Percentiles rank a stretch among this genome's conserved stretches.
Evolutionary conservation across 2,797 vertebrate genomes (phyloP).

Genomic region (Notolabrus celidotus): DNA sequence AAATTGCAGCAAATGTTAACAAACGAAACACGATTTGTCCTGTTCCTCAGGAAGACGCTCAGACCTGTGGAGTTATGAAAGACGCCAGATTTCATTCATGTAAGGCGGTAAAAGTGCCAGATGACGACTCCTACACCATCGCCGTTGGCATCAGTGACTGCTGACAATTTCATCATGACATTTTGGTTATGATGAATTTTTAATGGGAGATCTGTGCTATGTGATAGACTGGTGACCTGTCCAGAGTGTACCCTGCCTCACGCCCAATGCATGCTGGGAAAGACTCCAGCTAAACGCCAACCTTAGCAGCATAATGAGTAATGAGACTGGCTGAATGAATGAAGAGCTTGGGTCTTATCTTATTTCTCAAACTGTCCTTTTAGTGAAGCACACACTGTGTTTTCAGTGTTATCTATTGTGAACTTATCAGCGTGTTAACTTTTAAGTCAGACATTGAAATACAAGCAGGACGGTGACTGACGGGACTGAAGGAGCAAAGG

Average conservation of each 20-base stretch:
- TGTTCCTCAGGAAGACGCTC: slow-evolving; percentile 14
- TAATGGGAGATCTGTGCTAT: slow-evolving; percentile 34
- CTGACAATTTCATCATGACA: slow-evolving; percentile 35
- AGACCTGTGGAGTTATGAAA: slow-evolving; percentile 52
- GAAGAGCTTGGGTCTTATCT: background rate
- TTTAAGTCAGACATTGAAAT: background rate
- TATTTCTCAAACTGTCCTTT: background rate
- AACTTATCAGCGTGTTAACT: background rate
- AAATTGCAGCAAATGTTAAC: slow-evolving; percentile 29
- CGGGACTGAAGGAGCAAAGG: background rate
- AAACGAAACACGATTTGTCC: background rate
- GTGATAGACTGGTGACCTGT: slow-evolving; percentile 56
- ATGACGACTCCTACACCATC: slow-evolving; percentile 69
- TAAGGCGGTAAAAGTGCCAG: slow-evolving; percentile 52
- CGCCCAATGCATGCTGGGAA: slow-evolving; percentile 33
- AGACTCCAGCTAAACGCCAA: slow-evolving; percentile 46
- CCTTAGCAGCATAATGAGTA: slow-evolving; percentile 22
- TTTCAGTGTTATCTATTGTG: background rate
- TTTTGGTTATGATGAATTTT: slow-evolving; percentile 32
- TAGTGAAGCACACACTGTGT: background rate
- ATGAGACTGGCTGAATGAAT: slow-evolving; percentile 7
- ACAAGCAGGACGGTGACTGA: background rate
- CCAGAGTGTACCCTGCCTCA: slow-evolving; percentile 28
- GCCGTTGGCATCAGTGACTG: slow-evolving; percentile 42
- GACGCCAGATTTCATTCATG: slow-evolving; percentile 59